Evolutionary conservation across 37 sponge, comb jelly and placozoan species (phyloP).

Genomic region (Tethya wilhelma): DNA sequence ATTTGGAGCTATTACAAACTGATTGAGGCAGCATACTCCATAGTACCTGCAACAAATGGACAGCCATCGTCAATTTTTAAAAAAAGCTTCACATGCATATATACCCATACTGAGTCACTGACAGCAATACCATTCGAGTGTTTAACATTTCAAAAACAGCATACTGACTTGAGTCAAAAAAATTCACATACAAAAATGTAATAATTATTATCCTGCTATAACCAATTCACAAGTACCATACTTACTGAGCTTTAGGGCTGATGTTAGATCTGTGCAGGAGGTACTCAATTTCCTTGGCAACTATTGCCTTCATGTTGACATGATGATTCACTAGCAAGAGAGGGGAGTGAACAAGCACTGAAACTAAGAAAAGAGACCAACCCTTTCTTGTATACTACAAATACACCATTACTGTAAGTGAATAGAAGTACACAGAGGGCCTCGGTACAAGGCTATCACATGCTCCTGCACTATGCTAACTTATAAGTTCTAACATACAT

Average conservation of each 20-base stretch:
- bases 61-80: neutral
- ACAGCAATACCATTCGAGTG: too few species aligned
- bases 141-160: neutral
- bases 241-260: constrained; percentile 84
- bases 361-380: neutral
- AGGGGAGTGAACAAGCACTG: neutral
- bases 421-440: neutral
- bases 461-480: neutral
- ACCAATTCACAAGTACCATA: neutral
- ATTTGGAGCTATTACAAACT: constrained; percentile 64
- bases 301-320: constrained; percentile 93
- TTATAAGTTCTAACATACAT: constrained; percentile 72
- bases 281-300: constrained; percentile 84
- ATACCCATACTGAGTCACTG: too few species aligned
- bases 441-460: neutral
- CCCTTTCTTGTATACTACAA: neutral
- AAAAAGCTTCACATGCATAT: too few species aligned
- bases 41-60: constrained; percentile 74
- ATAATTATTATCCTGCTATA: neutral
- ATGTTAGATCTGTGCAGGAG: constrained; percentile 93
- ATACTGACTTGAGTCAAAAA: neutral
- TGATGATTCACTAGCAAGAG: constrained; percentile 80
- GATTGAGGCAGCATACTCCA: constrained; percentile 92
- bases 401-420: neutral
- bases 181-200: neutral